Conservation (phyloP, 2,113 vertebrate species). For the Rhinolophus ferrumequinum region DNA sequence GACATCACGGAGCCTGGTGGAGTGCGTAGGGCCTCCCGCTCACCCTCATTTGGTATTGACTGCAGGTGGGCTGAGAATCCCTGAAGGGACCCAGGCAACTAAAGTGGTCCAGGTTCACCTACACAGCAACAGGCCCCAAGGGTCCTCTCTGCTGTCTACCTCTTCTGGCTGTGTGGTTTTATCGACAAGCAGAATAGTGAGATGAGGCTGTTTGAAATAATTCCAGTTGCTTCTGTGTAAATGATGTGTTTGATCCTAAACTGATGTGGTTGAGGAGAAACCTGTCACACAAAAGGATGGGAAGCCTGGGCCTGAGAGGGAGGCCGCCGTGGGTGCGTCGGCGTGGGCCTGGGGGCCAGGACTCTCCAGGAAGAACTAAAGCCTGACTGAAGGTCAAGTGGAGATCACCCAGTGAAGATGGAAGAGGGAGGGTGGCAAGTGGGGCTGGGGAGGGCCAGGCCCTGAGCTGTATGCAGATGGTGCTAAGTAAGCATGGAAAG, state of each 20-base stretch:
- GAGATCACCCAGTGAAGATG: background rate
- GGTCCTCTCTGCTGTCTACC: background rate
- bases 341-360: rapidly evolving
- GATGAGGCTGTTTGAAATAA: constrained; percentile 21
- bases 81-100: rapidly evolving
- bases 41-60: rapidly evolving
- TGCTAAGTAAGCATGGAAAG: background rate
- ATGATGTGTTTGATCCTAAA: background rate
- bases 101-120: background rate
- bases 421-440: background rate
- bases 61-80: background rate
- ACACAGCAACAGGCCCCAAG: rapidly evolving
- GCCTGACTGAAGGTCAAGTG: background rate
- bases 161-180: background rate
- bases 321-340: background rate
- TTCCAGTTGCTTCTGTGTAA: constrained; percentile 55
- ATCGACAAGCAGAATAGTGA: background rate
- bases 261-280: background rate
- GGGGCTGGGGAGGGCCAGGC: background rate
- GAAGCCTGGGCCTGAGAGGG: rapidly evolving
- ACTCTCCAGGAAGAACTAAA: background rate
- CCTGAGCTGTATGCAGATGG: background rate
- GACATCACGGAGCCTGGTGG: rapidly evolving
- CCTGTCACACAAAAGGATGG: background rate
- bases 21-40: too few species aligned